phyloP scores from a whole-genome alignment of 2,888 invertebrate species.

The Heteromyza rotundicornis region DNA sequence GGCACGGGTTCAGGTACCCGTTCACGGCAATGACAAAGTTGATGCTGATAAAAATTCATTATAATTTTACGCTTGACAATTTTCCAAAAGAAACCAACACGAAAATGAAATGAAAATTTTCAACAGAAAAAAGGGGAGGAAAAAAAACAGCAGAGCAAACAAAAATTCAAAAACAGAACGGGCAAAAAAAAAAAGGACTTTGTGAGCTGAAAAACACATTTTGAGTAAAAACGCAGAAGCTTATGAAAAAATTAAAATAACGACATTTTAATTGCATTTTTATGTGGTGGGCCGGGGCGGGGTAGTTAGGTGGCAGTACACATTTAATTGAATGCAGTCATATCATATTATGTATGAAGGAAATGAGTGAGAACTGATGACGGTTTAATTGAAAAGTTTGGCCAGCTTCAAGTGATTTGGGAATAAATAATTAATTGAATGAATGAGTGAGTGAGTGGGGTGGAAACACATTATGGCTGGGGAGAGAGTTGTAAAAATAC shows the following conservation, averaged over 20 bases:
- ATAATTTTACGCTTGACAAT: conserved; percentile 49
- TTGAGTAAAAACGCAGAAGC: too few relatives aligned
- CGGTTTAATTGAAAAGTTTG: too few relatives aligned
- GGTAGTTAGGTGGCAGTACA: neutral
- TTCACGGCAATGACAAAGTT: conserved; percentile 10
- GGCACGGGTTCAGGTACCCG: neutral
- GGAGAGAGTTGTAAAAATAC: too few relatives aligned
- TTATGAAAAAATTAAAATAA: neutral
- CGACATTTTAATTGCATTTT: conserved; percentile 7
- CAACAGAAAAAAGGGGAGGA: neutral
- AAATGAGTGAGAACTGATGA: too few relatives aligned
- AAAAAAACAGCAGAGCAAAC: neutral
- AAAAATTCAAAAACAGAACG: neutral
- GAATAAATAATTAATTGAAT: too few relatives aligned
- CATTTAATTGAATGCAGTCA: too few relatives aligned
- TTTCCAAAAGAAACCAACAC: conserved; percentile 24
- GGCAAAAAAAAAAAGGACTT: neutral
- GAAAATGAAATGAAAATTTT: neutral
- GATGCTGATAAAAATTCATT: conserved; percentile 38
- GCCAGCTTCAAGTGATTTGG: too few relatives aligned
- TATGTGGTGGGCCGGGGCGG: neutral
- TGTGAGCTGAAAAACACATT: neutral
- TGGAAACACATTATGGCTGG: too few relatives aligned
- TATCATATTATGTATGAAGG: too few relatives aligned
- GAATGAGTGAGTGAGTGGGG: too few relatives aligned